These are phyloP conservation scores for Rhinichthys osculus DNA, from an alignment of 2,797 vertebrate species.

Conservation along the genomic window DNA sequence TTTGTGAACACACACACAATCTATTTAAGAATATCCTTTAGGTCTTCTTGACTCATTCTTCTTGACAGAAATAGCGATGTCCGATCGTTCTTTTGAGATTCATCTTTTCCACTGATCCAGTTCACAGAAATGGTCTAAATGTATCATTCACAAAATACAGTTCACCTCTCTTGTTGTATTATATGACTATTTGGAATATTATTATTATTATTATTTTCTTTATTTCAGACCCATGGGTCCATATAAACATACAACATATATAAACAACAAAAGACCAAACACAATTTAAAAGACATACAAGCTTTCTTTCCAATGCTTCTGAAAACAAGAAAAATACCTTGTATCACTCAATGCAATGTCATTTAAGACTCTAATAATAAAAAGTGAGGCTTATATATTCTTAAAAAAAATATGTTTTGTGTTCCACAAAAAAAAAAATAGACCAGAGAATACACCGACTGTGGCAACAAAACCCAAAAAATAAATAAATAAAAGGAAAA, in stretches of 20 bases:
- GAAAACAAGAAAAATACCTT: no score
- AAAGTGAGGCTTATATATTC: not conserved
- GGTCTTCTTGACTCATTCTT: not conserved
- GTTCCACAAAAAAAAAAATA: not conserved
- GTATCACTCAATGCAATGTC: no score
- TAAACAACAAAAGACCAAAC: no score
- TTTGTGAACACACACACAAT: not conserved
- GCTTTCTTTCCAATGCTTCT: no score
- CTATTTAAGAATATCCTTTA: not conserved
- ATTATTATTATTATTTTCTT: no score
- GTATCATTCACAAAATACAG: not conserved
- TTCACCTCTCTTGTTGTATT: not conserved
- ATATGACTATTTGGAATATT: no score
- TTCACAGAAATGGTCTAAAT: not conserved
- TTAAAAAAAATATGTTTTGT: not conserved
- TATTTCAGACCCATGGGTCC: no score
- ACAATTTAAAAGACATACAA: no score
- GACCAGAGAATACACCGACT: not conserved
- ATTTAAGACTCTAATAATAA: no score
- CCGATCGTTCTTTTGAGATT: not conserved
- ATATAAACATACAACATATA: no score
- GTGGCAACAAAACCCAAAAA: not conserved
- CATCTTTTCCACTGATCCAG: not conserved
- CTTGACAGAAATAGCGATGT: not conserved
- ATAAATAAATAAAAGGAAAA: not conserved